Evolutionary conservation across 35 echinoderm and acorn worm genomes (phyloP), one percentile per base, ranked within the genome.

Genomic region (Chiridota heheva): DNA sequence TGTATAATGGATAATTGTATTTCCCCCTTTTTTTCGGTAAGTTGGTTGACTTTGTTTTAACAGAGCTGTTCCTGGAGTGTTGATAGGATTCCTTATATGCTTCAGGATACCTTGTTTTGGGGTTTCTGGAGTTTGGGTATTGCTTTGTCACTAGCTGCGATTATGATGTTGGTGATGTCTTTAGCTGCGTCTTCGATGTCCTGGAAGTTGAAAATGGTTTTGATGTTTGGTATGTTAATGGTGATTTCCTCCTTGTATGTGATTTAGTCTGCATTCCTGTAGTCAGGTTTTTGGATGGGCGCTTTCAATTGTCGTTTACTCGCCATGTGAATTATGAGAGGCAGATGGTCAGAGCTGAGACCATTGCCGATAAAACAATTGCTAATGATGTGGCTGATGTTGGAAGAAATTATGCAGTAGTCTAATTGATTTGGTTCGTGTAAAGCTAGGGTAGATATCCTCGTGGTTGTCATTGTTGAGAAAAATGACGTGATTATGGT

Each of bases 391-490:
- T 45, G 70, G 5, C 51, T 25, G 2, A 73, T 10, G 40, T 36
- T 73, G 70, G n/a, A 22, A 22, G 70, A 73, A 4, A 77, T 53
- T 4, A 77, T 45, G 46, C 36, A 30, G 13, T n/a, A n/a, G n/a
- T n/a, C n/a, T n/a, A n/a, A n/a, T n/a, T n/a, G n/a, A n/a, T n/a
- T n/a, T n/a, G n/a, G n/a, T n/a, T n/a, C n/a, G n/a, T n/a, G n/a
- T n/a, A n/a, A n/a, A n/a, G n/a, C n/a, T n/a, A n/a, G n/a, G n/a
- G n/a, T n/a, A n/a, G n/a, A n/a, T n/a, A n/a, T 13, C 59, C 73
- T 6, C 55, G 47, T 77, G 73, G 39, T 60, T 18, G 10, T 57
- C 46, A 5, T 26, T 62, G 46, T 78, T 77, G 30, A 77, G 47
- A 35, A 45, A 77, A 18, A 53, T 57, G 46, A 77, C 6, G 53